These are phyloP conservation scores for Idaea straminata DNA, from an alignment of 2,888 invertebrate genomes.

Conservation along the genomic window DNA sequence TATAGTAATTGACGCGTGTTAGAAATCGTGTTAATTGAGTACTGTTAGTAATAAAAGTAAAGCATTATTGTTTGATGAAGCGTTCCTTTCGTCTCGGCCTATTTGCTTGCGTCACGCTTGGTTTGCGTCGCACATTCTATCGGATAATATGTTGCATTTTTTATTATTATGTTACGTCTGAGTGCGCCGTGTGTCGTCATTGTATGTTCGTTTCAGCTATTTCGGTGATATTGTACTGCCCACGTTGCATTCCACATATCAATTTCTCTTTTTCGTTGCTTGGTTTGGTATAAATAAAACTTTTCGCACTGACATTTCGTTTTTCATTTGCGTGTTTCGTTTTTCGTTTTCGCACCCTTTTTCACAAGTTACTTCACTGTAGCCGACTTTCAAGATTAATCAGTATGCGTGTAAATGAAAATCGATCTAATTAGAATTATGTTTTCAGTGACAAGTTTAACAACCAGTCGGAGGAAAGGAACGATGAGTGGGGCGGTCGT, in stretches of 20 bases:
- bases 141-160: constrained; percentile 33
- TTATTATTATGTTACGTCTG: constrained; percentile 35
- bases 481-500: constrained; percentile 47
- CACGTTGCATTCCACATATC: constrained; percentile 9
- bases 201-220: constrained; percentile 45
- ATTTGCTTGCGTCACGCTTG: constrained; percentile 65
- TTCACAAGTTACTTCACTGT: not conserved
- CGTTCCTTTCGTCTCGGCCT: constrained; percentile 56
- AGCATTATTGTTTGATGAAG: constrained; percentile 52
- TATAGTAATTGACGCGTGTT: not conserved
- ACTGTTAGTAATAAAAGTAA: constrained; percentile 29
- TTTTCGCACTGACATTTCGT: not conserved
- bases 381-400: not conserved
- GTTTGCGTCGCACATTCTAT: constrained; percentile 42
- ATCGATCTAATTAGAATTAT: not conserved
- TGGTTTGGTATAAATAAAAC: constrained; percentile 41
- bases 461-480: constrained; percentile 47
- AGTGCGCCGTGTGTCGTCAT: constrained; percentile 36
- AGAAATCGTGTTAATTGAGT: constrained; percentile 22
- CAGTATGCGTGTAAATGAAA: not conserved
- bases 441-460: constrained; percentile 44
- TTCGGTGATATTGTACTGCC: constrained; percentile 25
- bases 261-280: constrained; percentile 34
- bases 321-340: constrained; percentile 4
- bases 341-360: constrained; percentile 13